These are phyloP conservation scores for Littorina saxatilis DNA, from an alignment of 1,140 invertebrate genomes.

Conservation along the genomic window DNA sequence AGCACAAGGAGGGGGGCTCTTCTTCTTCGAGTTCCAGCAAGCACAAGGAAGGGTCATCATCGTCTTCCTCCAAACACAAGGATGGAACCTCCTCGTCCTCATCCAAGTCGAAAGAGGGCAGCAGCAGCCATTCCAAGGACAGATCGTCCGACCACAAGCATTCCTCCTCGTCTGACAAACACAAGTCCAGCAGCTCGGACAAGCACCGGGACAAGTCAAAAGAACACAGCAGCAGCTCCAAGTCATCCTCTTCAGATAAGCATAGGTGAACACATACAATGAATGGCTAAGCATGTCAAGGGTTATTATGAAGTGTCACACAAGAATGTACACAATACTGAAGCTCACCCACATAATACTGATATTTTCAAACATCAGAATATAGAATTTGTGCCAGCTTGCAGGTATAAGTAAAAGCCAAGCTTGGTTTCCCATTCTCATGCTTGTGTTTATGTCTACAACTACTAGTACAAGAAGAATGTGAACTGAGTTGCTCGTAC, in stretches of 20 bases:
- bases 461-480: too few relatives aligned
- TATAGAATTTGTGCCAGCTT: too few relatives aligned
- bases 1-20: slow-evolving; percentile 45
- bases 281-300: too few relatives aligned
- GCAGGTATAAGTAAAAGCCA: too few relatives aligned
- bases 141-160: slow-evolving; percentile 40
- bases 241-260: slow-evolving; percentile 58
- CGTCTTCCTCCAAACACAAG: slow-evolving; percentile 45
- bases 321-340: too few relatives aligned
- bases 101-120: slow-evolving; percentile 72
- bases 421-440: too few relatives aligned
- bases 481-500: too few relatives aligned
- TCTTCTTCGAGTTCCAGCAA: slow-evolving; percentile 40
- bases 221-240: slow-evolving; percentile 29
- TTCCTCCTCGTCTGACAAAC: slow-evolving; percentile 58
- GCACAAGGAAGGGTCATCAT: slow-evolving; percentile 42
- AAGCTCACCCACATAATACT: too few relatives aligned
- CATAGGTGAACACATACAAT: slow-evolving; percentile 49
- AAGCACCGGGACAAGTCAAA: slow-evolving; percentile 43
- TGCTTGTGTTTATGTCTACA: too few relatives aligned
- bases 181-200: slow-evolving; percentile 45
- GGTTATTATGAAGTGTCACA: too few relatives aligned
- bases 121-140: slow-evolving; percentile 78
- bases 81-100: slow-evolving; percentile 44
- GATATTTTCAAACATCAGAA: too few relatives aligned